Conservation (phyloP, 2,888 invertebrate genomes). For the Callosobruchus maculatus region DNA sequence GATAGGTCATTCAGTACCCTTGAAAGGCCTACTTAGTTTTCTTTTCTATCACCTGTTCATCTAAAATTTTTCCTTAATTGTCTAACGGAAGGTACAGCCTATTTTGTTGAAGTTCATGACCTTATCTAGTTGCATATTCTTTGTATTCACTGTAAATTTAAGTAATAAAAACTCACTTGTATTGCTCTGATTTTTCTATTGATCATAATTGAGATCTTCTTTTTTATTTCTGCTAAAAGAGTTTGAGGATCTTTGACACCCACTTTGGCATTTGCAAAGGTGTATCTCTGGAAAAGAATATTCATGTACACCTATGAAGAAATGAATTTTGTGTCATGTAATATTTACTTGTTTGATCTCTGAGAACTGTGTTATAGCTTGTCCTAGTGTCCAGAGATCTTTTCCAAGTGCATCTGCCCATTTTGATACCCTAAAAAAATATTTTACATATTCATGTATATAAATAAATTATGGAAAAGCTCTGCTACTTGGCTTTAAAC, state of each 20-base stretch:
- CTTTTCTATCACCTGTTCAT: too few relatives aligned
- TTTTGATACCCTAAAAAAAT: constrained; percentile 64
- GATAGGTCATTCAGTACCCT: too few relatives aligned
- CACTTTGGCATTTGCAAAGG: constrained; percentile 73
- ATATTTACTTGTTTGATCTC: constrained; percentile 69
- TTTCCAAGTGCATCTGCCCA: constrained; percentile 79
- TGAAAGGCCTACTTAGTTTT: too few relatives aligned
- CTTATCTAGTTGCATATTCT: too few relatives aligned
- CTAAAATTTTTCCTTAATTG: too few relatives aligned
- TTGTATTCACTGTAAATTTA: too few relatives aligned
- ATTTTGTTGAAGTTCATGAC: too few relatives aligned
- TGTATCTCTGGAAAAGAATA: constrained; percentile 63
- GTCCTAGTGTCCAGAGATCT: constrained; percentile 75
- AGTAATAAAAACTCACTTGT: constrained; percentile 58
- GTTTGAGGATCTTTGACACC: constrained; percentile 74
- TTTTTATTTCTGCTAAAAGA: constrained; percentile 74
- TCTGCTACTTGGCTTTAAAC: constrained; percentile 11
- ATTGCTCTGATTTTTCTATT: constrained; percentile 88
- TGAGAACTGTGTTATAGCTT: constrained; percentile 71
- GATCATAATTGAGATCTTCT: constrained; percentile 80
- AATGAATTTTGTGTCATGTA: neutral
- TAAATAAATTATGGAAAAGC: neutral
- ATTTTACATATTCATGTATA: neutral
- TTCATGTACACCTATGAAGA: neutral
- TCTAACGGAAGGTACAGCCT: too few relatives aligned